Conservation (phyloP, 2,888 invertebrate species). For the Pammene fasciana region DNA sequence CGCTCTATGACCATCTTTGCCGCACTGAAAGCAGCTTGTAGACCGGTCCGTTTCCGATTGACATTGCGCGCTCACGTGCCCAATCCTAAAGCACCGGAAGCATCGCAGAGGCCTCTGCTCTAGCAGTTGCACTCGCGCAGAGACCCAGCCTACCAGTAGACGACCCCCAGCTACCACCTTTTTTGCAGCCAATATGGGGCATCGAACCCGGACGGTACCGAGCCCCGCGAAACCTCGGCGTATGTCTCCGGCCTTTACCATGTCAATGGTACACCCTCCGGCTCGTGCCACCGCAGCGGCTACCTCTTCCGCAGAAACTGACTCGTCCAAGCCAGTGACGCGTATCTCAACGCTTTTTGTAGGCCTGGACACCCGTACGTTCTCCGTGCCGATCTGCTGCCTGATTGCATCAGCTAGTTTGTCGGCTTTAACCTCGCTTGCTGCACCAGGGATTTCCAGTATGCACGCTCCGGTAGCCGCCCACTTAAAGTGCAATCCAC, state of each 20-base stretch:
- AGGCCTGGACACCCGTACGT: background rate
- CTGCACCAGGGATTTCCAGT: too few species aligned
- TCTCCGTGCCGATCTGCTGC: background rate
- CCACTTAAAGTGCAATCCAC: too few species aligned
- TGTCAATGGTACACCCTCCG: too few species aligned
- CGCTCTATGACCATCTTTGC: too few species aligned
- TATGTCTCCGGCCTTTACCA: too few species aligned
- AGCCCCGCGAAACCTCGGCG: background rate
- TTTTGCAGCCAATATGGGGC: background rate
- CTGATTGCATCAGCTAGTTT: too few species aligned
- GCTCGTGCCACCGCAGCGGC: too few species aligned
- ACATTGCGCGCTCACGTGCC: background rate
- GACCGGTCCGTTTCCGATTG: background rate
- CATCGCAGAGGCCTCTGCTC: background rate
- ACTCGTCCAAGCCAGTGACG: background rate
- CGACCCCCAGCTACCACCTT: background rate
- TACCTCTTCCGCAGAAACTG: too few species aligned
- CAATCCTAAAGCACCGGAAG: background rate
- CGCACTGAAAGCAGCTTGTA: background rate
- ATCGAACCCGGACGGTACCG: background rate
- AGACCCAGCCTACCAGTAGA: conserved; percentile 12
- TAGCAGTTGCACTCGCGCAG: background rate
- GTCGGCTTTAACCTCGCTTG: too few species aligned
- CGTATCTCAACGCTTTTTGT: background rate
- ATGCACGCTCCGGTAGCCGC: too few species aligned